phyloP scores from a whole-genome alignment of 2,113 vertebrate species.

The Calidris pygmaea region DNA sequence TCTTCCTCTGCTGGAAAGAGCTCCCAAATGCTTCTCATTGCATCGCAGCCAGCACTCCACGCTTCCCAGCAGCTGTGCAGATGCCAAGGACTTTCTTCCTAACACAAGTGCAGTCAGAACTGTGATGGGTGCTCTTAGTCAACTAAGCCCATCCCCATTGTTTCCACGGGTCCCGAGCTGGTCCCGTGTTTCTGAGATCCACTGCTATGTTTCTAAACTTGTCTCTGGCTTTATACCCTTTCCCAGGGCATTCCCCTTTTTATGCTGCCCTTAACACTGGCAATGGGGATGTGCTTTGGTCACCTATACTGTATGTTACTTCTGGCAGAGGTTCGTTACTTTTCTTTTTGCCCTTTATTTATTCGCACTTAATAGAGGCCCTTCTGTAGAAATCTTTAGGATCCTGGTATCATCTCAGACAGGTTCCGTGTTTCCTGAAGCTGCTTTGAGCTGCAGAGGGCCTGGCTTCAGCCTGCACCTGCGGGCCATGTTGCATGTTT shows the following conservation, averaged over 20 bases:
- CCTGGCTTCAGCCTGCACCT: not conserved
- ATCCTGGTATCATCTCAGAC: not conserved
- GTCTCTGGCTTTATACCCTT: constrained; percentile 32
- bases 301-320: not conserved
- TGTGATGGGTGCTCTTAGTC: constrained; percentile 22
- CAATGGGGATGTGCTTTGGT: constrained; percentile 35
- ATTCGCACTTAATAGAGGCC: constrained; percentile 31
- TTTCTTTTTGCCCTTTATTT: constrained; percentile 66
- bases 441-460: not conserved
- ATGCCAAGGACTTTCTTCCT: constrained; percentile 61
- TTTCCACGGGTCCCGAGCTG: not conserved
- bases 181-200: not conserved
- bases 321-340: constrained; percentile 26
- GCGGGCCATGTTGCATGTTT: constrained; percentile 26
- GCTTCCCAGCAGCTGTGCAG: constrained; percentile 30
- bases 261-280: not conserved
- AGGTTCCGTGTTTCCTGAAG: constrained; percentile 1
- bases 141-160: not conserved
- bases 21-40: not conserved
- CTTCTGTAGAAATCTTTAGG: constrained; percentile 28
- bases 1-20: constrained; percentile 17
- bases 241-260: not conserved
- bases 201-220: not conserved
- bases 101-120: not conserved
- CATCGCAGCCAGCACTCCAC: not conserved